These are phyloP conservation scores for Pocillopora meandrina DNA, from an alignment of 92 coral and sea anemone genomes.

Conservation along the genomic window DNA sequence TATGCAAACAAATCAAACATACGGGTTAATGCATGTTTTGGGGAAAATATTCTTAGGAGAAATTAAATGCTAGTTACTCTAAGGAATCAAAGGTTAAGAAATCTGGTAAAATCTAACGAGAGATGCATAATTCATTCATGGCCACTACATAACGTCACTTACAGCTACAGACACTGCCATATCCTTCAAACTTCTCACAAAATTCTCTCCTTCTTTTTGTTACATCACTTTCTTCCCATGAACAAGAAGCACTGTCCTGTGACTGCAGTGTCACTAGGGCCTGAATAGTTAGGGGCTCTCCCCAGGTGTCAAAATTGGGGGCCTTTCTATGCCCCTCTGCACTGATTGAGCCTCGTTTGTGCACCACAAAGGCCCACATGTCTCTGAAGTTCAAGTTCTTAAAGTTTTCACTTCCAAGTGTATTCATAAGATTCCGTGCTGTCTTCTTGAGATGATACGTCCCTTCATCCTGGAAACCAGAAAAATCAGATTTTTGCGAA, in stretches of 20 bases:
- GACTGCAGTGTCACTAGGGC: slow-evolving; percentile 79
- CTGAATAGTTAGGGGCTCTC: slow-evolving; percentile 78
- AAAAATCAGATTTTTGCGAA: neutral
- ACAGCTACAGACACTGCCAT: slow-evolving; percentile 99
- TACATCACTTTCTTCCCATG: slow-evolving; percentile 82
- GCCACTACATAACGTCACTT: slow-evolving; percentile 46
- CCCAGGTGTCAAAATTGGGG: slow-evolving; percentile 84
- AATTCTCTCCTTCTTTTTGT: slow-evolving; percentile 78
- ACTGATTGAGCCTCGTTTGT: slow-evolving; percentile 85
- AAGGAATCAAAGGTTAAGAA: too few species aligned
- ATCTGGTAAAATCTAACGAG: too few species aligned
- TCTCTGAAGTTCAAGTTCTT: slow-evolving; percentile 87
- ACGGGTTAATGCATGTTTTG: too few species aligned
- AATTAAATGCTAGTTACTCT: too few species aligned
- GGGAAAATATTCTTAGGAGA: too few species aligned
- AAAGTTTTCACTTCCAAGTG: slow-evolving; percentile 86
- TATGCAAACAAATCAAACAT: neutral
- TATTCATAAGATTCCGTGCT: slow-evolving; percentile 79
- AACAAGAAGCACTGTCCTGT: slow-evolving; percentile 71
- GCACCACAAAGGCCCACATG: slow-evolving; percentile 89
- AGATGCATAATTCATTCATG: neutral
- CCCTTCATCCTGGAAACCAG: slow-evolving; percentile 79
- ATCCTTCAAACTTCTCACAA: slow-evolving; percentile 95
- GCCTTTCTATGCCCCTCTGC: slow-evolving; percentile 88
- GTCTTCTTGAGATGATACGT: slow-evolving; percentile 83